Percentiles rank a stretch among this genome's conserved stretches.
Conservation (phyloP, 2,888 invertebrate genomes). For the Dryocosmus kuriphilus region DNA sequence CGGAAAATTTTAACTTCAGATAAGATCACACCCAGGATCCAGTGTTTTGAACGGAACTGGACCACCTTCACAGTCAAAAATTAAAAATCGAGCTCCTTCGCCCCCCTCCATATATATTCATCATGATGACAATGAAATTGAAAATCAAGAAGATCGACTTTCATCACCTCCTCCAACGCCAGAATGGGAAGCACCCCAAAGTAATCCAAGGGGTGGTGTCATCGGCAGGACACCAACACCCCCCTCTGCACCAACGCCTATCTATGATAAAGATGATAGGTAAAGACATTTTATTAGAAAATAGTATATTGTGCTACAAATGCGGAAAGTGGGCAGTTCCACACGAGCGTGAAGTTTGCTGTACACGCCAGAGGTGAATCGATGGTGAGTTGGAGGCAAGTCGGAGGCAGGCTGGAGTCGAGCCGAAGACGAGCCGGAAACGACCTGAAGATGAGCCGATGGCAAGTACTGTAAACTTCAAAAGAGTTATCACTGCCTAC, state of each 20-base stretch:
- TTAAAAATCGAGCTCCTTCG: constrained; percentile 35
- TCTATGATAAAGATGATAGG: constrained; percentile 70
- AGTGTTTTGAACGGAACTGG: constrained; percentile 44
- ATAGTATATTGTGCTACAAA: too few species aligned
- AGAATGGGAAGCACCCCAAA: constrained; percentile 51
- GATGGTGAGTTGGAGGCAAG: too few species aligned
- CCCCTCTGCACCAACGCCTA: constrained; percentile 68
- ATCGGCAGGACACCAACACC: constrained; percentile 71
- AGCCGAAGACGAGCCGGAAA: too few species aligned
- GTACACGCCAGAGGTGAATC: too few species aligned
- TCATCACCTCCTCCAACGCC: constrained; percentile 32
- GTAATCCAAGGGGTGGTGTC: constrained; percentile 71
- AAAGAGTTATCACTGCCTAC: too few species aligned
- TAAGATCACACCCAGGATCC: constrained; percentile 16
- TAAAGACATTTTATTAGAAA: constrained; percentile 47
- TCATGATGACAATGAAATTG: constrained; percentile 45
- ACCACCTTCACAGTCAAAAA: constrained; percentile 47
- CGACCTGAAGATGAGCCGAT: too few species aligned
- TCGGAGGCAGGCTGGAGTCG: too few species aligned
- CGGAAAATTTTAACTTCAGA: constrained; percentile 12
- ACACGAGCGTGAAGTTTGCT: too few species aligned
- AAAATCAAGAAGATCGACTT: constrained; percentile 41
- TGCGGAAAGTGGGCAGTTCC: too few species aligned
- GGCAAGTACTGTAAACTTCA: too few species aligned
- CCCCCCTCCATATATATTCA: constrained; percentile 29